Evolutionary conservation across 2,888 invertebrate species (phyloP).

Genomic region (Ceratothoa steindachneri): DNA sequence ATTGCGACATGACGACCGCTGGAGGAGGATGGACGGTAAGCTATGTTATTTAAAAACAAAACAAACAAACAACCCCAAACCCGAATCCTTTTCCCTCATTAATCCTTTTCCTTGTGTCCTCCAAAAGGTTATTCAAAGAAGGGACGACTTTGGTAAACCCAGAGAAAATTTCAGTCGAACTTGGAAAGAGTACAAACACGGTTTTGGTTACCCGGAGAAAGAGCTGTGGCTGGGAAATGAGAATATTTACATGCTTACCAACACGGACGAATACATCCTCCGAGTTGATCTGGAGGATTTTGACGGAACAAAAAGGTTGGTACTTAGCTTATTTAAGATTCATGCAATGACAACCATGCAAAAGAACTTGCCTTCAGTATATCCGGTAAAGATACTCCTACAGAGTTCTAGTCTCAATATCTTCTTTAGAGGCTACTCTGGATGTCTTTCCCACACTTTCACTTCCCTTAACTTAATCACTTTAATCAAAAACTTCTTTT

Average conservation of each 20-base stretch:
- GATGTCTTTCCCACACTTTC: no score
- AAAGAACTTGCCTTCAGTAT: no score
- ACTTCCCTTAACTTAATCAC: no score
- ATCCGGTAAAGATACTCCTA: no score
- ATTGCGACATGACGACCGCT: slow-evolving; percentile 79
- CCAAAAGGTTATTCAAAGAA: slow-evolving; percentile 75
- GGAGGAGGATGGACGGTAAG: slow-evolving; percentile 92
- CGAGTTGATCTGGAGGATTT: slow-evolving; percentile 86
- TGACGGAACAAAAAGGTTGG: slow-evolving; percentile 81
- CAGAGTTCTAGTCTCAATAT: no score
- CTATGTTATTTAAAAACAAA: slow-evolving; percentile 48
- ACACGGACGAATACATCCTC: slow-evolving; percentile 82
- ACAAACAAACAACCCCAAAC: neutral
- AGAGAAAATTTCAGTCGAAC: slow-evolving; percentile 86
- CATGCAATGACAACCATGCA: no score
- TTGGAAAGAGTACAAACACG: slow-evolving; percentile 89
- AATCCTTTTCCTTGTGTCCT: no score
- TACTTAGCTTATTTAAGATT: no score
- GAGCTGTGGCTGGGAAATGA: slow-evolving; percentile 92
- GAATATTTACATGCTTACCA: slow-evolving; percentile 87
- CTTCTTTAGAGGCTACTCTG: no score
- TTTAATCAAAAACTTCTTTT: no score
- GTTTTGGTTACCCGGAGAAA: slow-evolving; percentile 82
- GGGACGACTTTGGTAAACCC: slow-evolving; percentile 81
- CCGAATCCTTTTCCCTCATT: no score